Base-by-base conservation (phyloP, 2,888 invertebrate species). In the Thyatira batis region DNA sequence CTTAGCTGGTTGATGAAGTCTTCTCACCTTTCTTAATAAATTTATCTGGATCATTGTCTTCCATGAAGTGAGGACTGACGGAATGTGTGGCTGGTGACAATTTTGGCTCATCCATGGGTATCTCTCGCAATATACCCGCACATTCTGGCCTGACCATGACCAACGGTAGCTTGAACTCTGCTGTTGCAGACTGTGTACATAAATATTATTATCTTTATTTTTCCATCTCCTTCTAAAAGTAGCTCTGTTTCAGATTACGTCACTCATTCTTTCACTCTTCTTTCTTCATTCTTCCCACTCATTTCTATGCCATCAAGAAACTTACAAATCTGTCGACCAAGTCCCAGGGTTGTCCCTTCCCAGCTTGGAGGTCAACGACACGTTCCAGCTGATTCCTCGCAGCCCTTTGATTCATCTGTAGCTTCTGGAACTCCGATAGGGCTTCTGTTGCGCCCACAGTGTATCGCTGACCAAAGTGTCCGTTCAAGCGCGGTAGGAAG, bases 361-460 rank as follows among this genome's bases (percentile, higher is more conserved):
- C 94, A 57, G 93, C 93, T 76, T 95, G 95, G 51, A 94, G 74
- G 57, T 92, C 93, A 0, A 94, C 93, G 21, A 93, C 92, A 72
- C 93, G 89, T 63, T 93, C 92, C 50, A 95, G 78, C 61, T 93
- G 93, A 69, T 94, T 93, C 27, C 90, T 80, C 1, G 93, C 94
- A 9, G 93, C 93, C 57, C 93, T 89, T 55, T 94, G 92, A 50
- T 92, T 89, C 33, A 94, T 80, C 79, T 94, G 94, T 11, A 93
- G 76, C 57, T 87, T 90, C 75, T 96, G 95, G 71, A 96, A 96
- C 73, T 95, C 94, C 0, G 95, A 94, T 23, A 96, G 78, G 0
- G 94, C 96, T 78, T 96, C 95, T 0, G 95, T 95, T 0, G 96
- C 95, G 45, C 94, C 92, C 6, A 96, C 94, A 1, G 94, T 93